These are phyloP conservation scores for Paguma larvata DNA, from an alignment of 2,797 vertebrate genomes.

Conservation along the genomic window DNA sequence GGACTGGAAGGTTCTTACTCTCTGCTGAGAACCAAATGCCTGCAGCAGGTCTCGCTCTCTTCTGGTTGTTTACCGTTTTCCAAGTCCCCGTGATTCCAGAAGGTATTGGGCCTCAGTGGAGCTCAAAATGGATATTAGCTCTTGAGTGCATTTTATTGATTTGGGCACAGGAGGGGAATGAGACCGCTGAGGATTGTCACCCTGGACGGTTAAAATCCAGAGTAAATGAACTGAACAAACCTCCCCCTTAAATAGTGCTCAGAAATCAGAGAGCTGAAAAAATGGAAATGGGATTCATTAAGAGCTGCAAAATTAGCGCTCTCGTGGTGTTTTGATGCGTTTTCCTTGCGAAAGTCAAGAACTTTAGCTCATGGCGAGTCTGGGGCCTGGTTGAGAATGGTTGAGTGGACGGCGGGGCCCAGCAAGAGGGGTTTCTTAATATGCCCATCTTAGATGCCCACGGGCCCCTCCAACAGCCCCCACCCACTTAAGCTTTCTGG, in stretches of 20 bases:
- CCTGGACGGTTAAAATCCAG: constrained; percentile 68
- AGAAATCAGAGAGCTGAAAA: constrained; percentile 73
- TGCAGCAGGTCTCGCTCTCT: background rate
- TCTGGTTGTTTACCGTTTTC: constrained; percentile 40
- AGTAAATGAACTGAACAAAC: constrained; percentile 70
- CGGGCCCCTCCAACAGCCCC: background rate
- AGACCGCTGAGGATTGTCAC: constrained; percentile 51
- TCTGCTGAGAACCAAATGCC: constrained; percentile 20
- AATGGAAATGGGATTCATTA: constrained; percentile 77
- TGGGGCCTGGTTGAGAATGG: background rate
- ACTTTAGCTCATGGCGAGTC: constrained; percentile 57
- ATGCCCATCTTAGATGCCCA: background rate
- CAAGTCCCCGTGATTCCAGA: background rate
- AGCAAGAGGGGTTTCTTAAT: constrained; percentile 30
- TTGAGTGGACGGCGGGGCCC: constrained; percentile 43
- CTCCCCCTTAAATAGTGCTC: constrained; percentile 60
- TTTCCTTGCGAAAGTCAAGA: constrained; percentile 76
- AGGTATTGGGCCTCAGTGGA: constrained; percentile 35
- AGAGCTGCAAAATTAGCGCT: constrained; percentile 44
- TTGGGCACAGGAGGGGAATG: constrained; percentile 54
- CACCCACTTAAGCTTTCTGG: background rate
- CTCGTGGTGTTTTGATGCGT: constrained; percentile 14
- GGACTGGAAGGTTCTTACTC: background rate
- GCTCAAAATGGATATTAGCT: constrained; percentile 63
- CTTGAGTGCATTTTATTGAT: constrained; percentile 65